Evolutionary conservation across 2,113 vertebrate species (phyloP).

Genomic region (Piprites chloris): DNA sequence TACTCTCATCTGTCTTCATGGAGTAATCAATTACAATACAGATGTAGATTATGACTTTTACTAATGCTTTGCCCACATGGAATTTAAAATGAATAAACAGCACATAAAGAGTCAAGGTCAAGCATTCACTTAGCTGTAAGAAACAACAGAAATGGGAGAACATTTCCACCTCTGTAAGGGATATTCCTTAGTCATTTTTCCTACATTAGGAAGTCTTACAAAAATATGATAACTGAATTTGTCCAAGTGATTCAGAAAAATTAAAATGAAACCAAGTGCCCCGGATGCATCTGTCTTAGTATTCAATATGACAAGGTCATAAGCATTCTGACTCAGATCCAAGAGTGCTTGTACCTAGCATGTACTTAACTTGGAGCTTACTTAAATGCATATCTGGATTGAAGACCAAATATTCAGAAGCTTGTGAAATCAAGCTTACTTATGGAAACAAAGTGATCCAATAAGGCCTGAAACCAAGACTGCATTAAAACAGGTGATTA

Average conservation of each 20-base stretch:
- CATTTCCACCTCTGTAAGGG: background rate
- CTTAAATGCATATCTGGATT: background rate
- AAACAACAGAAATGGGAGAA: background rate
- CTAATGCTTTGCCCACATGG: background rate
- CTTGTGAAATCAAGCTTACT: background rate
- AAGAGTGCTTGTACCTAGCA: background rate
- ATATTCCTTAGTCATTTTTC: background rate
- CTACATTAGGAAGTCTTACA: background rate
- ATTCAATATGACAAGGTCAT: background rate
- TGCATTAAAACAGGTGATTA: background rate
- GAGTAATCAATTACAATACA: background rate
- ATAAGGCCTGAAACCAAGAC: background rate
- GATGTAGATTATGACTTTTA: background rate
- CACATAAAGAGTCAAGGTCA: background rate
- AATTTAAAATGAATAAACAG: background rate
- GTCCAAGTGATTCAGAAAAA: background rate
- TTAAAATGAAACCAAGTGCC: background rate
- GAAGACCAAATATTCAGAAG: background rate
- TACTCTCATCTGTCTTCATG: background rate
- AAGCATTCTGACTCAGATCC: background rate
- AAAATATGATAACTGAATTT: background rate
- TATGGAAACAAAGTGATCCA: background rate
- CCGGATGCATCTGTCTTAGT: background rate
- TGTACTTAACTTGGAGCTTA: background rate
- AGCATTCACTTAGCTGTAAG: background rate